Conservation (phyloP, 92 coral and sea anemone species). For the Phenganax stokvisi region DNA sequence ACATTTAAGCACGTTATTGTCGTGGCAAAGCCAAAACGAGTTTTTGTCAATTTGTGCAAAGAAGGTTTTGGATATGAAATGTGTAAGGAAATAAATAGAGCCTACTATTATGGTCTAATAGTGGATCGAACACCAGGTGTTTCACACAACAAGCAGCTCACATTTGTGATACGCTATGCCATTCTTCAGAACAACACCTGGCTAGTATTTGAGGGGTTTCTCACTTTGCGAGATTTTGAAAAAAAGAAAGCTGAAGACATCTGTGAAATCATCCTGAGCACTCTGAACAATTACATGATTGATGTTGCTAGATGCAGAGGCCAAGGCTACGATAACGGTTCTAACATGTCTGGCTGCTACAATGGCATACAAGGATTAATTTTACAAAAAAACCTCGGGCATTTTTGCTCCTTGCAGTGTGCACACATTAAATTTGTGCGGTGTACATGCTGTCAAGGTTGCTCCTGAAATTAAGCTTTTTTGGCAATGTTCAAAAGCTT, state of each 20-base stretch:
- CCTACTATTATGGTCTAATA: conserved; percentile 18
- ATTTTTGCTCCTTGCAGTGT: neutral
- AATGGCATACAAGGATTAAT: neutral
- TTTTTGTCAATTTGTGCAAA: conserved; percentile 22
- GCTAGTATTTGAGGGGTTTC: conserved; percentile 15
- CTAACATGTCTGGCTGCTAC: neutral
- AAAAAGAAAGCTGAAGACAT: no score
- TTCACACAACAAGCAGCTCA: conserved; percentile 24
- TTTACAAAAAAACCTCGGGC: neutral
- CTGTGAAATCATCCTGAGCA: neutral
- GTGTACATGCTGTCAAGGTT: neutral
- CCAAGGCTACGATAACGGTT: neutral
- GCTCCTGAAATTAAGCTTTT: neutral
- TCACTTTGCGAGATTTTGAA: neutral
- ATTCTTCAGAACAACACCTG: conserved; percentile 2
- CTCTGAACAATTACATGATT: neutral
- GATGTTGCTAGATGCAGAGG: neutral
- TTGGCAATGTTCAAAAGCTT: neutral
- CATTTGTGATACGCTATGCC: conserved; percentile 10
- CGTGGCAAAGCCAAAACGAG: conserved; percentile 31
- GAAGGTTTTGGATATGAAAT: conserved; percentile 8
- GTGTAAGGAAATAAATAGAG: neutral
- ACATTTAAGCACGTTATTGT: conserved; percentile 33
- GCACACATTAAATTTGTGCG: neutral
- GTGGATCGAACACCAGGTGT: conserved; percentile 6